phyloP scores from a whole-genome alignment of 2,888 invertebrate species.

The Eupithecia dodoneata region DNA sequence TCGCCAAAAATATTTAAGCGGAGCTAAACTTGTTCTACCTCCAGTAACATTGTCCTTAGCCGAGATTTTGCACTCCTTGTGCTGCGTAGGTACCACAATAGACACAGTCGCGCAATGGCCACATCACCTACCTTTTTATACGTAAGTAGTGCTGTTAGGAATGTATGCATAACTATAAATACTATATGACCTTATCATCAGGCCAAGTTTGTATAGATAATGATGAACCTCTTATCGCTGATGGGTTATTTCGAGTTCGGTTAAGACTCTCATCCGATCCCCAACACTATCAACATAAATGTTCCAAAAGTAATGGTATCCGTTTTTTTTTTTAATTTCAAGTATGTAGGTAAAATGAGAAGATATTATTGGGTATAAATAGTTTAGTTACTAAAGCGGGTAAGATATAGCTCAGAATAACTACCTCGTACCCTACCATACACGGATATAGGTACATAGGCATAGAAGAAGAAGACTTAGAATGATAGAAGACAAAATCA shows the following conservation, averaged over 20 bases:
- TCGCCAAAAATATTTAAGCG: background rate
- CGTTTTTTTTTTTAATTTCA: background rate
- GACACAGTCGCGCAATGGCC: background rate
- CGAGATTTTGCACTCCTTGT: background rate
- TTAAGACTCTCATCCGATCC: constrained; percentile 43
- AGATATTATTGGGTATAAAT: too few species aligned
- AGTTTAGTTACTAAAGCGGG: too few species aligned
- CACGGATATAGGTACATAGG: too few species aligned
- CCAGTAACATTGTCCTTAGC: background rate
- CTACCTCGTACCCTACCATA: too few species aligned
- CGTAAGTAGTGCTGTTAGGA: background rate
- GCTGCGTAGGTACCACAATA: background rate
- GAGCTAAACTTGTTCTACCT: background rate
- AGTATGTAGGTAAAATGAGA: too few species aligned
- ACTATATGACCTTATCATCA: constrained; percentile 58
- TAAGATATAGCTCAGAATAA: too few species aligned
- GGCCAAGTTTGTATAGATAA: constrained; percentile 67
- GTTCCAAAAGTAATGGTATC: background rate
- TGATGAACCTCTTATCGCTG: constrained; percentile 61
- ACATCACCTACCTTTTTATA: background rate
- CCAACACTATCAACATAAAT: constrained; percentile 15
- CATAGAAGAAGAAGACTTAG: too few species aligned
- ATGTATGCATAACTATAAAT: constrained; percentile 34
- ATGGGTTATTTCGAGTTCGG: constrained; percentile 53
- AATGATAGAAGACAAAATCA: too few species aligned